A percentile compares a stretch with the other conserved stretches of the same genome.
Evolutionary conservation across 2,888 invertebrate species (phyloP).

Genomic region (Mactromeris polynyma): DNA sequence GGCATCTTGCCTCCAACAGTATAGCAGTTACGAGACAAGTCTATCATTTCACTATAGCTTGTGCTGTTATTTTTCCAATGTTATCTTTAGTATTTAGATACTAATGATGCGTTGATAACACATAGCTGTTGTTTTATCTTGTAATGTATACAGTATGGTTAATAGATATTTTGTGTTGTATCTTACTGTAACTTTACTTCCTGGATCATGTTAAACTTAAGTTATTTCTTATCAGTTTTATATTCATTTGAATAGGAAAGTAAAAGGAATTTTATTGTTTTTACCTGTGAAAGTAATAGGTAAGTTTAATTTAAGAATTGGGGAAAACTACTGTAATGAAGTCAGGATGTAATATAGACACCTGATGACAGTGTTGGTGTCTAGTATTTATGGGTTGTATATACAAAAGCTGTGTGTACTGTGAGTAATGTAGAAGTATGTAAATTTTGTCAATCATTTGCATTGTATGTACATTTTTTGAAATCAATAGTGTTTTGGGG

Average conservation of each 20-base stretch:
- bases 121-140: background rate
- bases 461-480: too few species aligned
- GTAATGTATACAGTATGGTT: background rate
- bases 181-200: background rate
- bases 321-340: too few species aligned
- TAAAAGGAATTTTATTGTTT: background rate
- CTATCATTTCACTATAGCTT: background rate
- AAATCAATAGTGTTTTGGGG: too few species aligned
- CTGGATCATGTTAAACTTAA: background rate
- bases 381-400: too few species aligned
- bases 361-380: too few species aligned
- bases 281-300: background rate
- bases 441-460: too few species aligned
- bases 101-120: background rate
- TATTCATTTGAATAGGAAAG: background rate
- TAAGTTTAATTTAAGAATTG: too few species aligned
- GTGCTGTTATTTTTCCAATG: background rate
- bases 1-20: background rate
- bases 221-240: background rate
- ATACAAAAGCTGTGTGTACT: too few species aligned
- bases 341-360: too few species aligned
- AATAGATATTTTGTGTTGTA: background rate
- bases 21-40: background rate
- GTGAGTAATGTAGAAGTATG: too few species aligned
- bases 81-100: background rate